Percentiles rank a stretch among this genome's conserved stretches.
phyloP scores from a whole-genome alignment of 2,797 vertebrate species.

The Acipenser oxyrinchus region DNA sequence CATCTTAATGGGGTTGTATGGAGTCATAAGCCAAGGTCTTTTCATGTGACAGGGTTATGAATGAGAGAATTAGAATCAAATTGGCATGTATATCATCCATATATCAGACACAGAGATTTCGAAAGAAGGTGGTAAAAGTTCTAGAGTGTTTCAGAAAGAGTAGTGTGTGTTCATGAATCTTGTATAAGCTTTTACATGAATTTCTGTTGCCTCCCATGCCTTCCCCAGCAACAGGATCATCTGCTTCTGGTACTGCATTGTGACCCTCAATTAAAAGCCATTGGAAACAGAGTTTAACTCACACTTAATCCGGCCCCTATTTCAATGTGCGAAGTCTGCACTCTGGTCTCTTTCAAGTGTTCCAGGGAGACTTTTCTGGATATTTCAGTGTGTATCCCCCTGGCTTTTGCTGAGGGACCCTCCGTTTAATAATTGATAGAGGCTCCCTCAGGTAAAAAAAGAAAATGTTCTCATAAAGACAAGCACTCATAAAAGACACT shows the following conservation, averaged over 20 bases:
- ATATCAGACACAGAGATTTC: too few species aligned
- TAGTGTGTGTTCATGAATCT: too few species aligned
- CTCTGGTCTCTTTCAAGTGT: background rate
- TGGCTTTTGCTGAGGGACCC: background rate
- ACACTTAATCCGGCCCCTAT: background rate
- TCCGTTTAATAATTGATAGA: background rate
- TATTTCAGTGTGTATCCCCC: background rate
- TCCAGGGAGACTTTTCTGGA: background rate
- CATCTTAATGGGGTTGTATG: background rate
- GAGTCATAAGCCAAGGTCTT: background rate
- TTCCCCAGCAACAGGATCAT: too few species aligned
- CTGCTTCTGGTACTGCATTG: too few species aligned
- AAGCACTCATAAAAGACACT: background rate
- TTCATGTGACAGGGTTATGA: background rate
- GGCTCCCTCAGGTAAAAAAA: background rate
- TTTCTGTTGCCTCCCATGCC: too few species aligned
- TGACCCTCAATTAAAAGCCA: too few species aligned
- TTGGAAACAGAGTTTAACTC: too few species aligned
- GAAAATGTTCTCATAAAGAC: background rate
- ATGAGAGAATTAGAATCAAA: too few species aligned
- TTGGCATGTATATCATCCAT: too few species aligned
- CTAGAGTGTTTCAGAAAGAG: too few species aligned
- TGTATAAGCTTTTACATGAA: too few species aligned
- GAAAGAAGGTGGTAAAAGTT: too few species aligned
- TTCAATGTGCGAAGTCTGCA: background rate